Evolutionary conservation across 2,113 vertebrate species (phyloP), one percentile per base, ranked within the genome.

Genomic region (Syrmaticus mikado): DNA sequence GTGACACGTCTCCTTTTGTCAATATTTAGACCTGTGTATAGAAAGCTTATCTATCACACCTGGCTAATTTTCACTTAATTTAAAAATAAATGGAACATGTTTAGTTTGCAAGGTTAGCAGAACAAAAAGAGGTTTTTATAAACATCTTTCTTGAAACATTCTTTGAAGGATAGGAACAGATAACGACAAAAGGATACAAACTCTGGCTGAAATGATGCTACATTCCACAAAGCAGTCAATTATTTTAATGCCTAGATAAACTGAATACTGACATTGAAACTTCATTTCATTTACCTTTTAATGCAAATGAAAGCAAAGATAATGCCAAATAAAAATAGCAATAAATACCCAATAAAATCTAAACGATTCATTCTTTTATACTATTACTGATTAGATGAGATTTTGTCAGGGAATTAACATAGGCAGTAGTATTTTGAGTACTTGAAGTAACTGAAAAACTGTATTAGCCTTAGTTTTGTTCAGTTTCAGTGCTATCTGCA

Each of bases 21-120:
- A 98, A 98, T 98, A 98, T 98, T 98, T 98, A 98, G 97, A 98
- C 97, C 98, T 97, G 97, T 98, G 97, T 98, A 97, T 97, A 96
- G 97, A 98, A 98, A 98, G 97, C 97, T 97, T 98, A 97, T 97
- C 97, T 98, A 97, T 97, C 98, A 98, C 97, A 98, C 98, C 97
- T 98, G 97, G 97, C 92, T 98, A 98, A 98, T 98, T 98, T 98
- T 98, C 97, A 97, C 97, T 97, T 98, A 97, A 97, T 97, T 98
- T 98, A 97, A 98, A 98, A 98, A 98, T 98, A 98, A 98, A 97
- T 94, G 97, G 95, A 96, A 97, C 94, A 97, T 97, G 94, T 98
- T 98, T 98, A 95, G 96, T 96, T 98, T 98, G 79, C 94, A 87
- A 71, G 95, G 95, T 96, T 98, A 97, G 93, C 92, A 97, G 94